These are phyloP conservation scores for Catostomus latipinnis DNA, from an alignment of 2,797 vertebrate species.

Conservation along the genomic window DNA sequence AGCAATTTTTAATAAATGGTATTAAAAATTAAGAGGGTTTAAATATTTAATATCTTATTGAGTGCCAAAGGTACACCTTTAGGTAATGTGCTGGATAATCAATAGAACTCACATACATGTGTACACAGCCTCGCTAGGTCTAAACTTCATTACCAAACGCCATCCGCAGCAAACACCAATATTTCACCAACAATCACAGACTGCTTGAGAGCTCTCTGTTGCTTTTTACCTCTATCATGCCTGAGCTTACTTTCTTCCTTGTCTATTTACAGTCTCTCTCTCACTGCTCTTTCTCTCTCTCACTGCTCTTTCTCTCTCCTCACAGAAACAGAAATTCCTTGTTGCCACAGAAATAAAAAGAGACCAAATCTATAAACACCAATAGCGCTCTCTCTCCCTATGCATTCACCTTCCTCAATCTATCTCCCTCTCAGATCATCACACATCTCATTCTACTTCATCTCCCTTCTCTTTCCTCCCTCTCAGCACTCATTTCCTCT, in stretches of 20 bases:
- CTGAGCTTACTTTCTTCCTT: not conserved
- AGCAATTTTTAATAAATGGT: slow-evolving; percentile 19
- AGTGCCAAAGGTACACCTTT: slow-evolving; percentile 18
- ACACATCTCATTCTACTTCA: slow-evolving; percentile 37
- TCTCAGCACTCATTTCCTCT: slow-evolving; percentile 29
- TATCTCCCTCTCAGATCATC: slow-evolving; percentile 26
- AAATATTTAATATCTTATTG: slow-evolving; percentile 48
- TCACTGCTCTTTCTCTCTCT: not conserved
- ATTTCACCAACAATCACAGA: slow-evolving; percentile 26
- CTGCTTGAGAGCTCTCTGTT: not conserved
- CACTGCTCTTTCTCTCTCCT: not conserved
- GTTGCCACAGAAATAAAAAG: slow-evolving; percentile 30
- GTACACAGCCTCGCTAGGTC: not conserved
- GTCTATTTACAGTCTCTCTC: not conserved
- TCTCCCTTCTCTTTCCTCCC: slow-evolving; percentile 1
- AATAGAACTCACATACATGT: not conserved
- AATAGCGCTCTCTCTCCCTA: not conserved
- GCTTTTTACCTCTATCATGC: not conserved
- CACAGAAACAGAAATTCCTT: slow-evolving; percentile 12
- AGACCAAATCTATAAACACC: slow-evolving; percentile 38
- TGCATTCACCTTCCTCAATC: slow-evolving; percentile 1
- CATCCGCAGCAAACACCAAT: slow-evolving; percentile 15
- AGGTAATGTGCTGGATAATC: slow-evolving; percentile 39
- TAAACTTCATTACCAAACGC: slow-evolving; percentile 48
- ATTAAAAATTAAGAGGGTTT: slow-evolving; percentile 34